phyloP scores from a whole-genome alignment of 2,888 invertebrate genomes.

The Phaonia tiefii region DNA sequence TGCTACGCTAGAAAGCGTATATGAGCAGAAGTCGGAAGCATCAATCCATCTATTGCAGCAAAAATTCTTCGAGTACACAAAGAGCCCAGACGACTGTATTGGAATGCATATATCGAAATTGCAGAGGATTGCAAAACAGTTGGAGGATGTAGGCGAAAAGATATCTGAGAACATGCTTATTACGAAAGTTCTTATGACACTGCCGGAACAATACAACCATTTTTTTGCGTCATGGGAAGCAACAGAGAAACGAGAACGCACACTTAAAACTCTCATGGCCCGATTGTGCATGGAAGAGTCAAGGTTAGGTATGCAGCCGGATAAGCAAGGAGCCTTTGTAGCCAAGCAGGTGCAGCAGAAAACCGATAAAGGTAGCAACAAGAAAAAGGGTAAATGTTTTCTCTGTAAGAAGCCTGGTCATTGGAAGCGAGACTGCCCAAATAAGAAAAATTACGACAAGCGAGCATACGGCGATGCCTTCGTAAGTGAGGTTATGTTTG shows the following conservation, averaged over 20 bases:
- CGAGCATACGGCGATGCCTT: slow-evolving; percentile 39
- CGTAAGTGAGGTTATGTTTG: slow-evolving; percentile 37
- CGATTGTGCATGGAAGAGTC: slow-evolving; percentile 68
- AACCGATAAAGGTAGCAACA: slow-evolving; percentile 70
- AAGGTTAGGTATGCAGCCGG: slow-evolving; percentile 32
- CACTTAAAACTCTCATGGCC: slow-evolving; percentile 67
- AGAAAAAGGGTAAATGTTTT: slow-evolving; percentile 5
- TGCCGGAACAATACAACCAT: slow-evolving; percentile 70
- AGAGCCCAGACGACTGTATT: slow-evolving; percentile 61
- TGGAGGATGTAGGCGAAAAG: slow-evolving; percentile 64
- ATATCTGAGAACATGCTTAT: slow-evolving; percentile 66
- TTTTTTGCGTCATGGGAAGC: slow-evolving; percentile 69
- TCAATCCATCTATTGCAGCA: slow-evolving; percentile 74
- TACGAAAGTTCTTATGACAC: slow-evolving; percentile 70
- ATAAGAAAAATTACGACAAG: slow-evolving; percentile 59
- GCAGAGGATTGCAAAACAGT: slow-evolving; percentile 57
- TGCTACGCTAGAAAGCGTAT: slow-evolving; percentile 67
- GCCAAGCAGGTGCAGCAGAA: slow-evolving; percentile 73
- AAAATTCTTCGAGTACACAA: slow-evolving; percentile 67
- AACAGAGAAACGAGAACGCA: slow-evolving; percentile 67
- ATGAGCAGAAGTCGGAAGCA: slow-evolving; percentile 74
- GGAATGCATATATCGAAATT: slow-evolving; percentile 65
- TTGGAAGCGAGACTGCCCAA: slow-evolving; percentile 6
- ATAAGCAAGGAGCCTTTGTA: slow-evolving; percentile 52
- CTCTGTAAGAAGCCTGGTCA: neutral